Evolutionary conservation across 2,888 invertebrate species (phyloP).

Genomic region (Coleophora deauratella): DNA sequence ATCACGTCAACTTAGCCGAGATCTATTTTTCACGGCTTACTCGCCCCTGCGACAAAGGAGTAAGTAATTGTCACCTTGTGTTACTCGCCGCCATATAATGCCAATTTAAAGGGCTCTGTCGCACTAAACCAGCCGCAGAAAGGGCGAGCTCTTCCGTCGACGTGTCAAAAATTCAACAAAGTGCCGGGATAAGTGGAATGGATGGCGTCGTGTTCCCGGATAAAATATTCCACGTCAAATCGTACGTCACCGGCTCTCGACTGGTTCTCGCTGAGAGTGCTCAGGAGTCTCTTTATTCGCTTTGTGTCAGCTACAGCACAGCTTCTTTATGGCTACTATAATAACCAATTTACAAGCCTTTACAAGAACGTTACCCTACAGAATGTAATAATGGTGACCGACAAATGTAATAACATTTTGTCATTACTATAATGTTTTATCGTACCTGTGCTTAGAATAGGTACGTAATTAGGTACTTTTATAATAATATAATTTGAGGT

Average conservation of each 20-base stretch:
- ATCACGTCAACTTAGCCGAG: constrained; percentile 20
- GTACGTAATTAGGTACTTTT: no score
- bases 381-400: constrained; percentile 17
- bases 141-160: constrained; percentile 53
- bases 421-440: no score
- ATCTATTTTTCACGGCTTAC: constrained; percentile 22
- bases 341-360: constrained; percentile 42
- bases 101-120: constrained; percentile 59
- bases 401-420: no score
- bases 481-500: no score
- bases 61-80: constrained; percentile 23
- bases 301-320: constrained; percentile 54
- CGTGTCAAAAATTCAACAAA: constrained; percentile 72
- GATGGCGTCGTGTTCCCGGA: constrained; percentile 58
- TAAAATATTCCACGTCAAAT: constrained; percentile 72
- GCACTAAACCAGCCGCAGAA: constrained; percentile 61
- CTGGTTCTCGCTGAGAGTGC: constrained; percentile 63
- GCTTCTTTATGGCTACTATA: constrained; percentile 48
- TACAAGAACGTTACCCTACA: constrained; percentile 32
- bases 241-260: constrained; percentile 68
- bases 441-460: no score
- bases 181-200: constrained; percentile 69
- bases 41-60: constrained; percentile 25
- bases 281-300: constrained; percentile 68
- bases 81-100: constrained; percentile 38